Conservation (phyloP, 2,888 invertebrate species). For the Drosophila meridionalis region DNA sequence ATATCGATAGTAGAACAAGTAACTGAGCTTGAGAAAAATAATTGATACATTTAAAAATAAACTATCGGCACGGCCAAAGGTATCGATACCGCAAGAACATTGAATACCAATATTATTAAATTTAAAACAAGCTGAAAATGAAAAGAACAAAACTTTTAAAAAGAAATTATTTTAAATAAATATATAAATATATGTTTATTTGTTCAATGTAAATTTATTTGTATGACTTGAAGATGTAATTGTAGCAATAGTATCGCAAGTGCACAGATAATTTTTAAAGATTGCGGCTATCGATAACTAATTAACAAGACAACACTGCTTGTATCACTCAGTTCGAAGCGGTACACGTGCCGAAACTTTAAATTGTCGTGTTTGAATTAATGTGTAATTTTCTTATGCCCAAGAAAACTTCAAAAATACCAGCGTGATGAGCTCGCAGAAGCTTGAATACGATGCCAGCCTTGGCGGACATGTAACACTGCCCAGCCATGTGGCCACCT, state of each 20-base stretch:
- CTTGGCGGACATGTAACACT: slow-evolving; percentile 86
- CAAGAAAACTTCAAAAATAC: neutral
- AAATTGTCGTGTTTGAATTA: slow-evolving; percentile 22
- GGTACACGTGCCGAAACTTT: slow-evolving; percentile 47
- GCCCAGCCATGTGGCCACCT: slow-evolving; percentile 86
- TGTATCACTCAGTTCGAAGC: slow-evolving; percentile 1
- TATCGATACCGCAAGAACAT: neutral
- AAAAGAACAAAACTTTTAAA: neutral
- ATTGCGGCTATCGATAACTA: slow-evolving; percentile 3
- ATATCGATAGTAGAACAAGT: slow-evolving; percentile 28
- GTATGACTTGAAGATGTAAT: neutral
- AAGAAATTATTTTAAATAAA: no score
- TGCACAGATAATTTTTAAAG: neutral
- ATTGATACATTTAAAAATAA: neutral
- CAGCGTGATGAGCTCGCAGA: slow-evolving; percentile 53
- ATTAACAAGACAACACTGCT: neutral
- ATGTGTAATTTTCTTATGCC: slow-evolving; percentile 13
- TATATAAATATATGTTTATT: neutral
- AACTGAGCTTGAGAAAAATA: no score
- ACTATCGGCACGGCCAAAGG: neutral
- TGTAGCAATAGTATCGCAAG: neutral
- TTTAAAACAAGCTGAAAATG: neutral
- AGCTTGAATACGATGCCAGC: slow-evolving; percentile 86
- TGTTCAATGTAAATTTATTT: neutral
- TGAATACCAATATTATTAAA: neutral